Evolutionary conservation across 2,113 vertebrate genomes (phyloP).

Genomic region (Ardeotis arabs): DNA sequence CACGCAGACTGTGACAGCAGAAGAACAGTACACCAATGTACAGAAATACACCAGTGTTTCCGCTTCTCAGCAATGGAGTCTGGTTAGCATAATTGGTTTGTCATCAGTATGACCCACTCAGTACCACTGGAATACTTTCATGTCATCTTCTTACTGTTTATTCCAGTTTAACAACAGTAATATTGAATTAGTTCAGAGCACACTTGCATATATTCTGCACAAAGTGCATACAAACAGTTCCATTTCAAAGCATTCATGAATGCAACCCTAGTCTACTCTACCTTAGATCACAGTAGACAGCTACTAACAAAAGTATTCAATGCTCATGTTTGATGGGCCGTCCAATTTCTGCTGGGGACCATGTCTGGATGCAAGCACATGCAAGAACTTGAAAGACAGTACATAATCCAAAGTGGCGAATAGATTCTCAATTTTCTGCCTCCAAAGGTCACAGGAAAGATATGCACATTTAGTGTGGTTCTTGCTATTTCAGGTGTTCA

Average conservation of each 20-base stretch:
- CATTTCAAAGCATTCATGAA: background rate
- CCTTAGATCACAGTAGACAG: background rate
- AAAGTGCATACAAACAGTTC: background rate
- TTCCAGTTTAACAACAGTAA: background rate
- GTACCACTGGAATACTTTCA: background rate
- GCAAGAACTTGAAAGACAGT: background rate
- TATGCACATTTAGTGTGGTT: background rate
- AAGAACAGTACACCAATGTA: background rate
- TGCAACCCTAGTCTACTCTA: background rate
- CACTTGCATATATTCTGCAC: background rate
- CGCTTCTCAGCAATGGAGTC: background rate
- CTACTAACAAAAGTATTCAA: background rate
- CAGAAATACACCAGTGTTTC: background rate
- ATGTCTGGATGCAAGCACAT: background rate
- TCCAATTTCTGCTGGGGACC: background rate
- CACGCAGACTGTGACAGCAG: background rate
- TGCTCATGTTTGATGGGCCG: background rate
- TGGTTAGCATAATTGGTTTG: background rate
- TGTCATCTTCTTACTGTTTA: background rate
- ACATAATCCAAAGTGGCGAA: background rate
- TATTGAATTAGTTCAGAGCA: background rate
- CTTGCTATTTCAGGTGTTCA: background rate
- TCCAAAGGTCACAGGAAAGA: background rate
- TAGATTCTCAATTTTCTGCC: background rate
- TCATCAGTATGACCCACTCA: background rate